phyloP scores from a whole-genome alignment of 2,888 invertebrate species.

The Eugnorisma glareosa region DNA sequence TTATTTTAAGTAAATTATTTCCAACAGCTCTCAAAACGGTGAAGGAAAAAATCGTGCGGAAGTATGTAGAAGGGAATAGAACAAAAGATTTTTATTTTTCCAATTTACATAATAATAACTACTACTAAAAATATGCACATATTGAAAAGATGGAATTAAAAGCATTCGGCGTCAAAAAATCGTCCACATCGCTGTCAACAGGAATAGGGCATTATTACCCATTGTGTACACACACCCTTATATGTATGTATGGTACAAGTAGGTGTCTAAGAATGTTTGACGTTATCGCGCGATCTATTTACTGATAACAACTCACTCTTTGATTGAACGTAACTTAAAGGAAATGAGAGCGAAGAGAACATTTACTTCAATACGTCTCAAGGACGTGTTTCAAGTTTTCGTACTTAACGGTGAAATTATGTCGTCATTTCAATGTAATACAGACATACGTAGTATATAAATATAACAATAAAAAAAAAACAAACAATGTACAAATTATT shows the following conservation, averaged over 20 bases:
- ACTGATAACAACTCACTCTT: constrained; percentile 32
- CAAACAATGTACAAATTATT: too few species aligned
- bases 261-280: constrained; percentile 3
- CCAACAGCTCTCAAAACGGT: neutral
- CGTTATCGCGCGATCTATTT: constrained; percentile 31
- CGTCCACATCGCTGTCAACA: too few species aligned
- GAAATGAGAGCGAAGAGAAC: constrained; percentile 26
- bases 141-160: too few species aligned
- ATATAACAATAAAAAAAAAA: neutral
- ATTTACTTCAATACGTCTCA: neutral
- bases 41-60: neutral
- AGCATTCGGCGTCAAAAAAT: too few species aligned
- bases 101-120: too few species aligned
- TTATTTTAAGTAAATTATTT: neutral
- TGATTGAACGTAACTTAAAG: constrained; percentile 22
- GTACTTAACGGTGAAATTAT: neutral
- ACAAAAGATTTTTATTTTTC: too few species aligned
- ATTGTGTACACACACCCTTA: neutral
- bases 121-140: too few species aligned
- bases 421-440: neutral
- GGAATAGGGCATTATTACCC: too few species aligned
- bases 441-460: neutral
- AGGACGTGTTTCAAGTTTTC: constrained; percentile 1
- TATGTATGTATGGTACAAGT: neutral
- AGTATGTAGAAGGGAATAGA: too few species aligned